Evolutionary conservation across 2,797 vertebrate genomes (phyloP).

Genomic region (Pseudocheirus occidentalis): DNA sequence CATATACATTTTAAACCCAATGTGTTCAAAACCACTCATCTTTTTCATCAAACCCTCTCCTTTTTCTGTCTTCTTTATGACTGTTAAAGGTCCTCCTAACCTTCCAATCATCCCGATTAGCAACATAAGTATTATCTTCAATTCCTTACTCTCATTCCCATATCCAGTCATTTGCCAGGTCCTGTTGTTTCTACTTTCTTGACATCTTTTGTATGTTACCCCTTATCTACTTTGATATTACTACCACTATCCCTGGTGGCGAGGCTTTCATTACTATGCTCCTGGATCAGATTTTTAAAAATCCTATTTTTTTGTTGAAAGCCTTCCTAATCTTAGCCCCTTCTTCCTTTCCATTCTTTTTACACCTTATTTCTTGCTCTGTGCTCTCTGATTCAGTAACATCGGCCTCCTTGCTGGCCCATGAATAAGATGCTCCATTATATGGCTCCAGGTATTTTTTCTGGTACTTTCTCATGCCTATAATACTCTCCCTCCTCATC

Average conservation of each 20-base stretch:
- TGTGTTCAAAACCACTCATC: neutral
- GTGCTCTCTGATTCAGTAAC: neutral
- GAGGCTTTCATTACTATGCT: neutral
- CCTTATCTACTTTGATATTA: neutral
- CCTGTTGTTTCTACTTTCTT: neutral
- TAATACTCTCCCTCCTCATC: neutral
- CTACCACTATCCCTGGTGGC: neutral
- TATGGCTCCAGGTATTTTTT: neutral
- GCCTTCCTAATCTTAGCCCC: neutral
- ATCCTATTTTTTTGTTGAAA: neutral
- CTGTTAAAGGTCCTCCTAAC: neutral
- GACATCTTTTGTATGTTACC: neutral
- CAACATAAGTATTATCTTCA: neutral
- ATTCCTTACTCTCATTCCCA: neutral
- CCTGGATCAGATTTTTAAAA: neutral
- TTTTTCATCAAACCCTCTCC: neutral
- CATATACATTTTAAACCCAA: neutral
- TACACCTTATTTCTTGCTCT: neutral
- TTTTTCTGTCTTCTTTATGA: neutral
- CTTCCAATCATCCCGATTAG: neutral
- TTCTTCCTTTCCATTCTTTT: neutral
- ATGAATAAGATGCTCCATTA: neutral
- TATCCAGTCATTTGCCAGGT: neutral
- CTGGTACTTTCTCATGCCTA: neutral
- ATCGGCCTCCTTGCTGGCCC: neutral